These are phyloP conservation scores for Cavia aperea DNA, from an alignment of 2,113 vertebrate species.

Conservation along the genomic window DNA sequence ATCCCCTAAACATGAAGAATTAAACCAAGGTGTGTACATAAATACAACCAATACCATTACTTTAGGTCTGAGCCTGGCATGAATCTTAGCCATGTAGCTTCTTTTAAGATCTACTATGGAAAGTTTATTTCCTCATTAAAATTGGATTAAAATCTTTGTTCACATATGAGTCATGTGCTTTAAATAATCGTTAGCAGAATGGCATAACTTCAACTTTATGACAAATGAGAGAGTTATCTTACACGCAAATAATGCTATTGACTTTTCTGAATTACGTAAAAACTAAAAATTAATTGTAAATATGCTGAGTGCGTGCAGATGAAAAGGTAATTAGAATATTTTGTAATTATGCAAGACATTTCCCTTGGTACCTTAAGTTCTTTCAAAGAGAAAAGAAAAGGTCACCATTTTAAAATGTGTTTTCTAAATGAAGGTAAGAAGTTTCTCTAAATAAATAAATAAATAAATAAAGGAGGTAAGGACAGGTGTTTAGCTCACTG, in stretches of 20 bases:
- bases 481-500: no score
- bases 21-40: background rate
- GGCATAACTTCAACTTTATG: background rate
- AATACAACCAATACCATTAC: background rate
- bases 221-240: background rate
- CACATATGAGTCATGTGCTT: background rate
- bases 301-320: background rate
- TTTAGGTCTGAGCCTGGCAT: background rate
- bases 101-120: background rate
- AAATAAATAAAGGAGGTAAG: no score
- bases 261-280: background rate
- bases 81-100: background rate
- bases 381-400: background rate
- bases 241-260: background rate
- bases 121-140: slow-evolving; percentile 18
- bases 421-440: background rate
- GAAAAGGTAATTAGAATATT: background rate
- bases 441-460: background rate
- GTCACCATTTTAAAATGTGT: background rate
- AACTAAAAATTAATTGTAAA: background rate
- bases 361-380: background rate
- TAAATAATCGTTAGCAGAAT: slow-evolving; percentile 2
- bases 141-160: background rate
- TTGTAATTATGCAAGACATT: background rate
- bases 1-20: background rate